Base-by-base conservation (phyloP, 2,113 vertebrate genomes). In the Rhipidura dahli region DNA sequence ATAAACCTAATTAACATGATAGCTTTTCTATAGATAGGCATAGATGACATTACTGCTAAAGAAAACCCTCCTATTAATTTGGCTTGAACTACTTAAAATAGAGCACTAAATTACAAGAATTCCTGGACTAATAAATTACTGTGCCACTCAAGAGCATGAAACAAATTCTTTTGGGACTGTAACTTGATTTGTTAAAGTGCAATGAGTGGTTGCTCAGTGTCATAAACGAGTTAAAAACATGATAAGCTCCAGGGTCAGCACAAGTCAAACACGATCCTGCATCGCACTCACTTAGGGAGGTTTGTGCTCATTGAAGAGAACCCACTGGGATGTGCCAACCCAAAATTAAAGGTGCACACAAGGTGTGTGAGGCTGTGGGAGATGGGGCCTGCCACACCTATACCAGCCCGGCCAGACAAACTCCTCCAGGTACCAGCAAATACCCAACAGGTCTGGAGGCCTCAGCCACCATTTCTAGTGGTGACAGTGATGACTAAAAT, bases 121-220 rank as follows among this genome's bases (percentile, higher is more conserved):
- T 96, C 88, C 78, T 75, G 83, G 80, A 53, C 83, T 97, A 92
- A 95, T 96, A 96, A 95, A 96, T 96, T 89, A 90, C 90, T 86
- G 76, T 37, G 64, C 51, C 80, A 87, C 88, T 95, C 76, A 78
- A 72, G 88, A 94, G 83, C 95, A 90, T 3, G 69, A 76, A 90
- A 92, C 4, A 2, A 70, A 92, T 92, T 87, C 90, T 95, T 92
- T 18, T 61, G 90, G 90, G 95, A 89, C 77, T 17, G 44, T 60
- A 96, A 89, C 60, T 95, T 90, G 90, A 95, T 95, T 90, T 93
- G 64, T 83, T 92, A 14, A 92, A 95, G 90, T 42, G 86, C 86
- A 76, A 3, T 1, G 10, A 95, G 84, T 19, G 87, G 72, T 50
- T 92, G 61, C 33, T 90, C 80, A 42, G 21, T 82, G 89, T 72